Conservation (phyloP, 2,113 vertebrate species). For the Nothoprocta perdicaria region DNA sequence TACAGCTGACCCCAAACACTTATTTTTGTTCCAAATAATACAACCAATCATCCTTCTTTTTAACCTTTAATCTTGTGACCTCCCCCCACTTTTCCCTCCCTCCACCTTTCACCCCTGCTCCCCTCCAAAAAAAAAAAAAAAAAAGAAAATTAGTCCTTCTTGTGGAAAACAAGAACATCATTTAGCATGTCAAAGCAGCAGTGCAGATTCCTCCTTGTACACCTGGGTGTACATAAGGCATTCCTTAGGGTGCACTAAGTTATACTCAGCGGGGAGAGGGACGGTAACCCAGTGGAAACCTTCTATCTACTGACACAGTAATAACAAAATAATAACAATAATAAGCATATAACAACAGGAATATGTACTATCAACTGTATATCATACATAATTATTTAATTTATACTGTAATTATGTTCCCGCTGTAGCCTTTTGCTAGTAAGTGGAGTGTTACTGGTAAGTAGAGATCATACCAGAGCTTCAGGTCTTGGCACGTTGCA, state of each 20-base stretch:
- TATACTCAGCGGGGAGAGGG: fast-evolving
- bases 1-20: background rate
- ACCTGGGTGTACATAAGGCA: background rate
- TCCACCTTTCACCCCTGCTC: background rate
- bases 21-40: background rate
- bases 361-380: background rate
- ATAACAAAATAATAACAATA: background rate
- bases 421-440: background rate
- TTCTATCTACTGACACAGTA: background rate
- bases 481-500: background rate
- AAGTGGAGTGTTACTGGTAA: background rate
- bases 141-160: background rate
- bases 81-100: too few species aligned
- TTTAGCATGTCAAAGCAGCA: background rate
- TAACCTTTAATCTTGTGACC: background rate
- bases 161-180: background rate
- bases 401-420: background rate
- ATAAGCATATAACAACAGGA: background rate
- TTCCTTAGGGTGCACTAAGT: background rate
- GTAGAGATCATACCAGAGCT: background rate
- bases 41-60: background rate
- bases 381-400: background rate
- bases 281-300: background rate
- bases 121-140: background rate
- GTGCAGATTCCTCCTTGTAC: background rate